Percentiles rank a stretch among this genome's conserved stretches.
Conservation (phyloP, 2,797 vertebrate genomes). For the Sandelia bainsii region DNA sequence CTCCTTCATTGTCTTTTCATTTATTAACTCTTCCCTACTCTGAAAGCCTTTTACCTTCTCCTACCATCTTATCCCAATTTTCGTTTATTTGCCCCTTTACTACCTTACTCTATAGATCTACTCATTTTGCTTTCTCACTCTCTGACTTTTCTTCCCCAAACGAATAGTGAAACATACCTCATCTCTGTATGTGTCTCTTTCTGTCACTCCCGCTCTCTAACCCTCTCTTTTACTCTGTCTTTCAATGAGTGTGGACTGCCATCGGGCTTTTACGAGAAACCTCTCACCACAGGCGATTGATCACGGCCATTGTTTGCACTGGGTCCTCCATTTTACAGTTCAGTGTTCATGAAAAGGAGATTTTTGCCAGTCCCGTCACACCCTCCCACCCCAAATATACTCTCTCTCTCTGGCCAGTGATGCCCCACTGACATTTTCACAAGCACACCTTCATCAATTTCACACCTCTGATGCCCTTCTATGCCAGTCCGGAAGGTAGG, state of each 20-base stretch:
- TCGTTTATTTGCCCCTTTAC: slow-evolving; percentile 34
- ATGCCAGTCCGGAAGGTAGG: slow-evolving; percentile 63
- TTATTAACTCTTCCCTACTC: slow-evolving; percentile 49
- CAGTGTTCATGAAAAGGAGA: slow-evolving; percentile 80
- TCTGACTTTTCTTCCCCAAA: slow-evolving; percentile 41
- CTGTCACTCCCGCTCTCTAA: slow-evolving; percentile 28
- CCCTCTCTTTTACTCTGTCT: slow-evolving; percentile 10
- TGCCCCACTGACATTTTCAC: slow-evolving; percentile 76
- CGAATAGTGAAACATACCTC: slow-evolving; percentile 53
- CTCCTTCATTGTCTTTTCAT: slow-evolving; percentile 46
- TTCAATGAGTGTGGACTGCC: slow-evolving; percentile 36
- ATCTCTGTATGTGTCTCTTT: slow-evolving; percentile 39
- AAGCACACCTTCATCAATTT: slow-evolving; percentile 79
- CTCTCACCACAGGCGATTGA: slow-evolving; percentile 74
- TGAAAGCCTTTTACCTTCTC: slow-evolving; percentile 48
- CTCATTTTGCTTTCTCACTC: slow-evolving; percentile 41
- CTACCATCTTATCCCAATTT: slow-evolving; percentile 26
- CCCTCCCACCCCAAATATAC: slow-evolving; percentile 50
- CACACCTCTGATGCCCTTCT: slow-evolving; percentile 74
- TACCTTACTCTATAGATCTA: slow-evolving; percentile 1
- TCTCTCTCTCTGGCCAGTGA: slow-evolving; percentile 52
- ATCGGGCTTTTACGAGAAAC: slow-evolving; percentile 67
- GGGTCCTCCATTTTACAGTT: slow-evolving; percentile 81
- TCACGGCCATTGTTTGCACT: slow-evolving; percentile 75
- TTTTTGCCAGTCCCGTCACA: slow-evolving; percentile 64